Evolutionary conservation across 2,888 invertebrate species (phyloP), one percentile per base, ranked within the genome.

Genomic region (Ectemnius continuus): DNA sequence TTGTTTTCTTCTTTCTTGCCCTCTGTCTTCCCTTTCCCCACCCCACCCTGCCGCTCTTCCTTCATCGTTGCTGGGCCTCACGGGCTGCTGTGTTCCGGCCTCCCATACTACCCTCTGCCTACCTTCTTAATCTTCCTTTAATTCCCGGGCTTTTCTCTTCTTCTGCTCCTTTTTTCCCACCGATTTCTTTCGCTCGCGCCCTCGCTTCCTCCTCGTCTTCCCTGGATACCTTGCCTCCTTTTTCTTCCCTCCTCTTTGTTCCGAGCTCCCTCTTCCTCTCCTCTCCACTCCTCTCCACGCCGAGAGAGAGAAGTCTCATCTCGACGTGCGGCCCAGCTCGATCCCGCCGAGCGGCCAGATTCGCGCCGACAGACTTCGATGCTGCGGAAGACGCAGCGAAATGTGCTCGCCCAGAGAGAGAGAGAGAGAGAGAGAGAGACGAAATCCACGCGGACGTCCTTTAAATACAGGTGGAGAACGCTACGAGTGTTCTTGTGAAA

Each of bases 61-160:
- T 67, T 67, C 61, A 64, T 70, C 26, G 60, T 61, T 73, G 75
- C 72, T 61, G 74, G 58, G 82, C 75, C 75, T 76, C 76, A 11
- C 80, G 77, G 79, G 76, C 70, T 60, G 72, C 73, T 65, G 36
- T 36, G 71, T 77, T 71, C 78, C 80, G 66, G 78, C 65, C 80
- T 78, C 73, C 78, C 75, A 73, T 74, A 76, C 82, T 82, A 73
- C 78, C 76, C 56, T 75, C 56, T 75, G 63, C 63, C 82, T 78
- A 80, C 82, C 85, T 86, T 87, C 87, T 87, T 88, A 88, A 89
- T 88, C 88, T 87, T 84, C 86, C 88, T 87, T 88, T 87, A 88
- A 90, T 89, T 88, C 86, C 82, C 80, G 76, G 81, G 81, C 85
- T 77, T 71, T 78, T 76, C 76, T 73, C 78, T 82, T 73, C 75